These are phyloP conservation scores for Tympanuchus pallidicinctus DNA, from an alignment of 2,113 vertebrate genomes.

Conservation along the genomic window DNA sequence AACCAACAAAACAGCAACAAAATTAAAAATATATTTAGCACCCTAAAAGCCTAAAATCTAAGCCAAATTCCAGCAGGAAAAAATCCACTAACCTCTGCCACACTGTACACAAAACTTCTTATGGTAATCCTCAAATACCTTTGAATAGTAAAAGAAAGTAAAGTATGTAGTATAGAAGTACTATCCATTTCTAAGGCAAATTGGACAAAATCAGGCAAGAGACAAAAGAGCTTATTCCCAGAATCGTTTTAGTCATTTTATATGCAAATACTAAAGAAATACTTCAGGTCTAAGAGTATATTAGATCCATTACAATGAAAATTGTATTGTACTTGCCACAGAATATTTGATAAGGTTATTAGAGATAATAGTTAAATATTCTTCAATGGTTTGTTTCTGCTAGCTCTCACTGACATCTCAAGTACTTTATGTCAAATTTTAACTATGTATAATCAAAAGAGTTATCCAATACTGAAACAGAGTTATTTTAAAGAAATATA, in stretches of 20 bases:
- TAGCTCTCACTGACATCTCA: neutral
- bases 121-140: neutral
- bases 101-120: neutral
- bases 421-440: neutral
- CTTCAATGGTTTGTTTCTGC: neutral
- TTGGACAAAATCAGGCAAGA: neutral
- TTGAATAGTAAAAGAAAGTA: neutral
- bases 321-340: neutral
- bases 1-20: neutral
- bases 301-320: neutral
- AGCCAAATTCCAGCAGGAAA: neutral
- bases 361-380: conserved; percentile 6
- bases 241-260: neutral
- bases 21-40: neutral
- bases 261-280: neutral
- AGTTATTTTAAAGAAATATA: neutral
- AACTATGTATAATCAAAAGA: neutral
- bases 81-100: neutral
- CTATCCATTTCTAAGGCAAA: neutral
- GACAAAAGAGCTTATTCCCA: neutral
- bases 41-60: neutral
- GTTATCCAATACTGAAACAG: neutral
- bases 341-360: conserved; percentile 3
- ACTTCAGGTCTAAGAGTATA: neutral
- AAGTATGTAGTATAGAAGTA: neutral